Percentiles rank a stretch among this genome's conserved stretches.
phyloP scores from a whole-genome alignment of 2,113 vertebrate genomes.

The Laterallus jamaicensis region DNA sequence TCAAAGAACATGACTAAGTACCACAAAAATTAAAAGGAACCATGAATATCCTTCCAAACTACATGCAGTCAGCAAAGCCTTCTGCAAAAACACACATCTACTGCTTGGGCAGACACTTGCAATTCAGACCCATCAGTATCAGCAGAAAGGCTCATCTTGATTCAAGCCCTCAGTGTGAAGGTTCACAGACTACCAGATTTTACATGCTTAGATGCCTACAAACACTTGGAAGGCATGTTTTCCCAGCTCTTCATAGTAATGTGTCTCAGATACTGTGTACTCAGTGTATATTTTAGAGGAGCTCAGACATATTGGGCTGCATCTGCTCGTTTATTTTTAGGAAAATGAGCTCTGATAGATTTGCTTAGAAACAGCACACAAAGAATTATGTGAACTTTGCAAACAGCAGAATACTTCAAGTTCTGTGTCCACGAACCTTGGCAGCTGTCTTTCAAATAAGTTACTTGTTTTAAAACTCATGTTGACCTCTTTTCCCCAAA shows the following conservation, averaged over 20 bases:
- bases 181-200: not conserved
- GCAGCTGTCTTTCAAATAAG: not conserved
- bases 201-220: not conserved
- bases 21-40: not conserved
- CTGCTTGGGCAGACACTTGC: not conserved
- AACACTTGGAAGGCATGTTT: not conserved
- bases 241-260: not conserved
- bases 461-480: conserved; percentile 2
- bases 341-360: not conserved
- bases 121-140: not conserved
- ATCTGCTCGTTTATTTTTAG: conserved; percentile 56
- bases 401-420: conserved; percentile 30
- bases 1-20: not conserved
- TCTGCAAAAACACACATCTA: not conserved
- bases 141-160: not conserved
- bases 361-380: conserved; percentile 15
- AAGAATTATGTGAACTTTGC: conserved; percentile 42
- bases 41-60: not conserved
- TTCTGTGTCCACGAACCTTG: not conserved
- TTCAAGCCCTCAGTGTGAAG: not conserved
- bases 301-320: conserved; percentile 47
- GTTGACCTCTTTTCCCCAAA: conserved; percentile 12
- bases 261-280: not conserved
- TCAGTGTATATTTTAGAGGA: not conserved
- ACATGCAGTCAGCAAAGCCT: not conserved